Evolutionary conservation across 2,113 vertebrate species (phyloP), one percentile per base, ranked within the genome.

Genomic region (Nyctereutes procyonoides): DNA sequence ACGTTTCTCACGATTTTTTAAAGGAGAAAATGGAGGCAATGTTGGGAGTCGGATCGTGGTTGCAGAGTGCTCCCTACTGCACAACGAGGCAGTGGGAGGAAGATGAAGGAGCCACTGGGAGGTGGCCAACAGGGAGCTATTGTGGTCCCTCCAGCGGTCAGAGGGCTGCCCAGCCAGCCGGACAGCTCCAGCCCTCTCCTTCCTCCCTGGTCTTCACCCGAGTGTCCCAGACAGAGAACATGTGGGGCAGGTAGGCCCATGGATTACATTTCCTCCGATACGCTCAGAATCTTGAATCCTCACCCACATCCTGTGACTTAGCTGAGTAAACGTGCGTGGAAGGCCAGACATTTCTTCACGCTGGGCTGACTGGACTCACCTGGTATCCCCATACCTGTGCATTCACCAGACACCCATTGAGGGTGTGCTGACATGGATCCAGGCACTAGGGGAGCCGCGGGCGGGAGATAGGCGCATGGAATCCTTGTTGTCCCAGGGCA

Each of bases 61-160:
- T 8, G 24, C 24, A 26, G 43, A 28, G 73, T 0, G 24, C 3
- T 28, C 43, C 43, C 43, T 22, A 9, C 43, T 48, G 24, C 73
- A 51, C 43, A 28, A 20, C 0, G 8, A 8, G 43, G 14, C 14
- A 8, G 4, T 0, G 7, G 19, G 24, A 2, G 24, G 14, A 28
- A 76, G 1, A 1, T 3, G 14, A 13, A 48, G 14, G 24, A 16
- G 13, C 35, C 6, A 0, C 35, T 3, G 2, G 73, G 73, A 16
- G 22, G 38, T 13, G 0, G 73, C 20, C 5, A 2, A 2, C 71
- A 43, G 43, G 43, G 43, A 43, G 43, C 43, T 43, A 43, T 43
- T 43, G 43, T 62, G 22, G 3, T 22, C 60, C 43, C 43, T 43
- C 38, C 38, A 14, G 43, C 13, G 6, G 38, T 28, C 38, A 7